Conservation (phyloP, 2,797 vertebrate genomes). For the Taenioides sp. region DNA sequence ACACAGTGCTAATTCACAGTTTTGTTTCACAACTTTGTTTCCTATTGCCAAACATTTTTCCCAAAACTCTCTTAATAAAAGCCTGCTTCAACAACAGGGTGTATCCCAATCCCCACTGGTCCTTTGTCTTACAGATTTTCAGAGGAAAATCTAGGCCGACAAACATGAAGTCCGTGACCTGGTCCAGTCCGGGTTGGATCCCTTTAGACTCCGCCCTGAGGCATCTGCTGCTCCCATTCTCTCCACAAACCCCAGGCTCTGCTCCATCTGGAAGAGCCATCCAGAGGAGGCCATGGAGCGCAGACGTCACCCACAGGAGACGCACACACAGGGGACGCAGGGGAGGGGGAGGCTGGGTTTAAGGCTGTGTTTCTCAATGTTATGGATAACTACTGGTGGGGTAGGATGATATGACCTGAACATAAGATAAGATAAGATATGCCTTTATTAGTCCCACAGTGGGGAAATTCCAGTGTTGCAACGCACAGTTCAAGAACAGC, state of each 20-base stretch:
- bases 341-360: too few species aligned
- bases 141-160: not conserved
- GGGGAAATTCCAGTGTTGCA: too few species aligned
- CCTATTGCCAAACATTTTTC: not conserved
- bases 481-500: too few species aligned
- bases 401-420: too few species aligned
- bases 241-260: not conserved
- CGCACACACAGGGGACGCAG: slow-evolving; percentile 26
- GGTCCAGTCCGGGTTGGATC: slow-evolving; percentile 3
- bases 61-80: not conserved
- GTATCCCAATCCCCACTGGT: not conserved
- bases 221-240: slow-evolving; percentile 47
- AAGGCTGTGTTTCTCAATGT: too few species aligned
- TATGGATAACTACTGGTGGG: too few species aligned
- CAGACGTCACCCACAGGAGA: slow-evolving; percentile 44
- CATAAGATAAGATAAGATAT: too few species aligned
- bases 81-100: not conserved
- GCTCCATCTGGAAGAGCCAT: slow-evolving; percentile 73
- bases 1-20: too few species aligned
- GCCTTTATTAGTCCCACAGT: too few species aligned
- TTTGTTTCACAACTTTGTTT: too few species aligned
- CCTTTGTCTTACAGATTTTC: not conserved
- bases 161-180: not conserved
- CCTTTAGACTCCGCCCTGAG: slow-evolving; percentile 34
- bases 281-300: slow-evolving; percentile 50